Conservation (phyloP, 2,113 vertebrate genomes). For the Tympanuchus pallidicinctus region DNA sequence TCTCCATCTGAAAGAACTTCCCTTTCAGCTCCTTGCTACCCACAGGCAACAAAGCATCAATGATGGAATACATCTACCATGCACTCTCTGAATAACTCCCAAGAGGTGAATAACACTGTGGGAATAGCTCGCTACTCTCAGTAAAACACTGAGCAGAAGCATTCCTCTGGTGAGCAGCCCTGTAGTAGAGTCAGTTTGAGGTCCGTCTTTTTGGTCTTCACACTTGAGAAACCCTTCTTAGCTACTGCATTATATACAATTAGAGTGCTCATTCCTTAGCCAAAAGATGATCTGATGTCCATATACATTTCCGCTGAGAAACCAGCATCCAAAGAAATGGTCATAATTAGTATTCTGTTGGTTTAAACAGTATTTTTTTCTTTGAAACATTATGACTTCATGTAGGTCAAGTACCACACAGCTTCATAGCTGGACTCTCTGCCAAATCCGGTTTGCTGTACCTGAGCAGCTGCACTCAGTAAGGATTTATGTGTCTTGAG, state of each 20-base stretch:
- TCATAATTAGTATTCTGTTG: neutral
- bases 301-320: neutral
- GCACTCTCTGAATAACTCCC: neutral
- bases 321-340: neutral
- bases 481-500: neutral
- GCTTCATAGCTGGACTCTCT: neutral
- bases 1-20: neutral
- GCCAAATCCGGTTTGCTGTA: neutral
- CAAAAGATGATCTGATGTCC: neutral
- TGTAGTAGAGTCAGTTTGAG: fast-evolving
- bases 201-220: neutral
- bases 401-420: neutral
- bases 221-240: neutral
- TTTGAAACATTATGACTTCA: neutral
- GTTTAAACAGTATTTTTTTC: neutral
- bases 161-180: neutral
- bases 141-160: neutral
- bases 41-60: neutral
- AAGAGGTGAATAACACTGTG: neutral
- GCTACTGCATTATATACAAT: neutral
- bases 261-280: neutral
- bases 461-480: neutral
- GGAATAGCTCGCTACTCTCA: neutral
- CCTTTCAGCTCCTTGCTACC: neutral
- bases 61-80: neutral